phyloP scores from a whole-genome alignment of 2,113 vertebrate genomes.

The Nyctibius bracteatus region DNA sequence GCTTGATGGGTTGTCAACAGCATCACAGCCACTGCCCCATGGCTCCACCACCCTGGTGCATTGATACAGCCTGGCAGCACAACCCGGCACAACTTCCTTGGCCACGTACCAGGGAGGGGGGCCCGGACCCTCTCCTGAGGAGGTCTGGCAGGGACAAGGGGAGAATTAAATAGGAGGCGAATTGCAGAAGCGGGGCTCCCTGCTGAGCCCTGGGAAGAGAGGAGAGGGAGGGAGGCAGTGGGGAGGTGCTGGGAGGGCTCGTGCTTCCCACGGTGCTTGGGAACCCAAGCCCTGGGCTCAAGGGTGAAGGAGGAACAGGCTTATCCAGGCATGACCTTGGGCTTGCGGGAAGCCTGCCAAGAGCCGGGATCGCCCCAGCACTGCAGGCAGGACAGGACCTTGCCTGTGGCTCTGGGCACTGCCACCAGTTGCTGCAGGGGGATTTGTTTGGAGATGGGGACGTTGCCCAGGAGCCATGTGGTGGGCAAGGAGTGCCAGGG shows the following conservation, averaged over 20 bases:
- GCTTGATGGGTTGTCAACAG: background rate
- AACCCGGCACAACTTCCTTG: background rate
- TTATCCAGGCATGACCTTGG: background rate
- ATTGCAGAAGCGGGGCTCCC: background rate
- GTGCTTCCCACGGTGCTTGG: background rate
- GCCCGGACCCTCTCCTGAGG: background rate
- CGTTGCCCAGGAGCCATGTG: background rate
- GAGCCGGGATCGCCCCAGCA: fast-evolving
- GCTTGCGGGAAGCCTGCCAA: background rate
- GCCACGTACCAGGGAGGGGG: background rate
- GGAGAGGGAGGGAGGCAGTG: background rate
- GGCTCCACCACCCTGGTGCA: background rate
- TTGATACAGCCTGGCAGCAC: background rate
- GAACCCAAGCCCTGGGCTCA: background rate
- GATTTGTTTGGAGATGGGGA: background rate
- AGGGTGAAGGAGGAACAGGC: background rate
- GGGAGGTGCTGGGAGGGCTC: background rate
- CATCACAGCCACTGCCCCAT: background rate
- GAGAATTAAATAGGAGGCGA: background rate
- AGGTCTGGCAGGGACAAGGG: background rate
- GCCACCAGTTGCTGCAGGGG: background rate
- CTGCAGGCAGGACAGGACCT: background rate
- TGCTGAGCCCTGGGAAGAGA: background rate
- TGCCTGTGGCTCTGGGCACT: background rate
- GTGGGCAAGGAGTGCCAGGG: background rate